phyloP scores from a whole-genome alignment of 2,888 invertebrate genomes.

The Tenthredo amoena region DNA sequence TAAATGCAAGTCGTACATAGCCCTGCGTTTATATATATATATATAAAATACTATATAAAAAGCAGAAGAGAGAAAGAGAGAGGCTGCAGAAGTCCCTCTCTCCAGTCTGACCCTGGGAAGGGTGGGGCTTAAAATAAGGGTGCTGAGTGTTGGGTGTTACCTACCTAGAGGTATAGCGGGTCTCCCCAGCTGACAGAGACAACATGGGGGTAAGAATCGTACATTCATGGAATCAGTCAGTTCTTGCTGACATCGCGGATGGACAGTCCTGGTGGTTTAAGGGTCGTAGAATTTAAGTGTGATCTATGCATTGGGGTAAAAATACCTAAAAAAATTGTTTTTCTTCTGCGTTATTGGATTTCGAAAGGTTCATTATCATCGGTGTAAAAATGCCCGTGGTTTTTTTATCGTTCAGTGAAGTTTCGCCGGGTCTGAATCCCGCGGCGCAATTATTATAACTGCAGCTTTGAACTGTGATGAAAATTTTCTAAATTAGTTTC shows the following conservation, averaged over 20 bases:
- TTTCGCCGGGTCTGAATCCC: not conserved
- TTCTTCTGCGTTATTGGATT: not conserved
- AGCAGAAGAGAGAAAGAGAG: constrained; percentile 6
- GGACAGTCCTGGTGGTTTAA: constrained; percentile 2
- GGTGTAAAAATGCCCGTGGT: not conserved
- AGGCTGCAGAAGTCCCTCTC: constrained; percentile 40
- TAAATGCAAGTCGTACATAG: not conserved
- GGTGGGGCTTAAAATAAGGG: constrained; percentile 76
- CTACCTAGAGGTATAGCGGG: constrained; percentile 50
- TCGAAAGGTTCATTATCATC: not conserved
- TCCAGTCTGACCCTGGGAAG: constrained; percentile 69
- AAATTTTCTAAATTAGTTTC: not conserved
- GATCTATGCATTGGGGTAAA: not conserved
- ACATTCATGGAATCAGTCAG: constrained; percentile 39
- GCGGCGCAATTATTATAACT: not conserved
- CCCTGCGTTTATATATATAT: not conserved
- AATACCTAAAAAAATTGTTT: not conserved
- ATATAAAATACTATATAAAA: not conserved
- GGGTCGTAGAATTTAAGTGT: not conserved
- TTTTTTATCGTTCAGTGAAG: not conserved
- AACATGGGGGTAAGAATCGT: constrained; percentile 58
- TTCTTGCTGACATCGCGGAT: constrained; percentile 38
- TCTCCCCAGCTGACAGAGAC: constrained; percentile 54
- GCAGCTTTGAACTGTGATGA: not conserved
- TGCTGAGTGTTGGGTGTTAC: constrained; percentile 61